Evolutionary conservation across 1,140 invertebrate species (phyloP).

Genomic region (Polyergus mexicanus): DNA sequence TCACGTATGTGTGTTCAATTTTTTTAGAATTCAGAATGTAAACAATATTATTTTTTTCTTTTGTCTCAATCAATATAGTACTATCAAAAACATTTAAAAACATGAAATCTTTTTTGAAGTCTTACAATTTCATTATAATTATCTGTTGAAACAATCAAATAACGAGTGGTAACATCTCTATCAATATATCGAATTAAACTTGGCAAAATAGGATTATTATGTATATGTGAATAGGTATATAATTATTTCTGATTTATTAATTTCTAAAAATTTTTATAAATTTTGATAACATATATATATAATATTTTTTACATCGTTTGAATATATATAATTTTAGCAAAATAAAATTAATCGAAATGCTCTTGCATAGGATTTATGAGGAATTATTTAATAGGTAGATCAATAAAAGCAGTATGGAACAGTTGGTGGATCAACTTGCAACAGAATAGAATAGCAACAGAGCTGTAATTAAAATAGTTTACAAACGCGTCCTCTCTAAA

Average conservation of each 20-base stretch:
- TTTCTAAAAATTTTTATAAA: neutral
- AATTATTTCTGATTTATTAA: constrained; percentile 39
- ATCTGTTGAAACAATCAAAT: constrained; percentile 19
- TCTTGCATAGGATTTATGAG: constrained; percentile 12
- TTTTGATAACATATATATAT: neutral
- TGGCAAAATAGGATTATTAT: constrained; percentile 1
- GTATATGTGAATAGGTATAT: neutral
- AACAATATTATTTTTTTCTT: neutral
- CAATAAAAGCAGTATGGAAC: constrained; percentile 27
- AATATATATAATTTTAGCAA: neutral
- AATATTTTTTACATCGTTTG: constrained; percentile 10
- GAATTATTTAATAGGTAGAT: constrained; percentile 39
- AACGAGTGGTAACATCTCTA: neutral
- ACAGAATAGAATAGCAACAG: constrained; percentile 65
- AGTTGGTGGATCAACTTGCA: constrained; percentile 39
- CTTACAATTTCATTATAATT: constrained; percentile 6
- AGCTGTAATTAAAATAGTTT: constrained; percentile 83
- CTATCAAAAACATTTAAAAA: constrained; percentile 32
- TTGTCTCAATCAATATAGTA: neutral
- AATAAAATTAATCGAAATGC: neutral
- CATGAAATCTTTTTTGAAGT: constrained; percentile 31
- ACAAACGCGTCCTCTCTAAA: constrained; percentile 69
- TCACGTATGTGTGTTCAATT: neutral
- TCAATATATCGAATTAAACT: constrained; percentile 14
- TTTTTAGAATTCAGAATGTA: neutral